Percentiles rank a stretch among this genome's conserved stretches.
Evolutionary conservation across 2,113 vertebrate species (phyloP).

Genomic region (Crocuta crocuta): DNA sequence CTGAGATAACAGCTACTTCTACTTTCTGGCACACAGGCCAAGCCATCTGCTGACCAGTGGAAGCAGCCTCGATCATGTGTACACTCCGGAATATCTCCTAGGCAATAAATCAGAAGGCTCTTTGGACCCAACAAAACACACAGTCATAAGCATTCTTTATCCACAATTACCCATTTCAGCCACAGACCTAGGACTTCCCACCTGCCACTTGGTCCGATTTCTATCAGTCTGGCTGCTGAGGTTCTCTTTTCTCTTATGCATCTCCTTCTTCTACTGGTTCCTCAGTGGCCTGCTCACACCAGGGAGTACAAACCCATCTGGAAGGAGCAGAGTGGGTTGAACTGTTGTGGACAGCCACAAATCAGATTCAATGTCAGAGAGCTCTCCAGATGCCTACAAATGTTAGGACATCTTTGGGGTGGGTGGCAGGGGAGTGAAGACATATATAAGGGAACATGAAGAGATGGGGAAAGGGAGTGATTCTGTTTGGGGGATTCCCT

Average conservation of each 20-base stretch:
- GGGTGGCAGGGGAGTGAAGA: background rate
- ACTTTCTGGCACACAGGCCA: conserved; percentile 65
- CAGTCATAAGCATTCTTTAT: conserved; percentile 40
- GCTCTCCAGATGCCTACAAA: background rate
- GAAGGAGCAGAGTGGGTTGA: background rate
- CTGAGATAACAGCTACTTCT: conserved; percentile 61
- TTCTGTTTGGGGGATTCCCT: background rate
- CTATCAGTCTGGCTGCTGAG: background rate
- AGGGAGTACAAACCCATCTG: conserved; percentile 26
- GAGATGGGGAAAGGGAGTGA: background rate
- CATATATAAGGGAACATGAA: background rate
- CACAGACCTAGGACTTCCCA: conserved; percentile 29
- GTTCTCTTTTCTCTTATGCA: conserved; percentile 41
- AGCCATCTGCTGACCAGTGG: conserved; percentile 78
- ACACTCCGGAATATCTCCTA: conserved; percentile 8
- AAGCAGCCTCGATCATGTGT: background rate
- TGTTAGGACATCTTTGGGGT: background rate
- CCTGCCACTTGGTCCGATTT: conserved; percentile 1
- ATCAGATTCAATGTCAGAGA: background rate
- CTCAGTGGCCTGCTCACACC: conserved; percentile 9
- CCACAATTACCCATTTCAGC: background rate
- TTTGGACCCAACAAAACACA: conserved; percentile 56
- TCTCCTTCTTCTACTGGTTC: conserved; percentile 51
- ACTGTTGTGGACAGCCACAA: background rate
- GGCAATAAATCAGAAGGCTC: conserved; percentile 73